Evolutionary conservation across 2,888 invertebrate species (phyloP).

Genomic region (Eristalinus sepulchralis): DNA sequence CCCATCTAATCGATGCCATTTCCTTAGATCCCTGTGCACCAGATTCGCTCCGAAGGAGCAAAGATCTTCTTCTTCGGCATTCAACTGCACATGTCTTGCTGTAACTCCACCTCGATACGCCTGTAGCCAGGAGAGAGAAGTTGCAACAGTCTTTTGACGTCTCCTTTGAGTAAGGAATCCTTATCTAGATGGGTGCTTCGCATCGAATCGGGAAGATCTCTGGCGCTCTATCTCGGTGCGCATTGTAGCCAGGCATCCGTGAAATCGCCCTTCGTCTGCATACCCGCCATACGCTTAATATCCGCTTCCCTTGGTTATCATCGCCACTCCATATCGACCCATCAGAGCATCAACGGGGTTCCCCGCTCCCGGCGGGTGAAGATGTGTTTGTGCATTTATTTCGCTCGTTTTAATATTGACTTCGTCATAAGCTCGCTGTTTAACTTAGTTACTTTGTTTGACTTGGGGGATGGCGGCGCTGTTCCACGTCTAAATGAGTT

Average conservation of each 20-base stretch:
- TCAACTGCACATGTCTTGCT: not conserved
- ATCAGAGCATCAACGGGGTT: not conserved
- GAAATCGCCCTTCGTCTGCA: not conserved
- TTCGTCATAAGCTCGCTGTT: slow-evolving; percentile 10
- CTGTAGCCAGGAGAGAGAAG: not conserved
- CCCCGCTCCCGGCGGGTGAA: too few relatives aligned
- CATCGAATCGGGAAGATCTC: slow-evolving; percentile 3
- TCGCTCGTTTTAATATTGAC: slow-evolving; percentile 29
- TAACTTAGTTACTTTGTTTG: slow-evolving; percentile 28
- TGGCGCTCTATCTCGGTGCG: not conserved
- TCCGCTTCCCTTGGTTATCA: slow-evolving; percentile 11
- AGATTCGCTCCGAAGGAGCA: not conserved
- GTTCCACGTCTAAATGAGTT: slow-evolving; percentile 27
- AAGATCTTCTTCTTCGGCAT: not conserved
- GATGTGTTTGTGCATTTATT: slow-evolving; percentile 20
- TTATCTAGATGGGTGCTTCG: slow-evolving; percentile 15
- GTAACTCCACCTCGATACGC: not conserved
- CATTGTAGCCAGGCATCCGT: slow-evolving; percentile 18
- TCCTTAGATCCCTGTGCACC: not conserved
- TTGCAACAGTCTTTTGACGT: slow-evolving; percentile 5
- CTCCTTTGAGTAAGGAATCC: slow-evolving; percentile 24
- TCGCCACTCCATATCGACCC: not conserved
- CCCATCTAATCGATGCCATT: not conserved
- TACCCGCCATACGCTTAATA: slow-evolving; percentile 24
- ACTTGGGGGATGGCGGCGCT: not conserved